Base-by-base conservation (phyloP, 2,888 invertebrate genomes). In the Amiota communis region DNA sequence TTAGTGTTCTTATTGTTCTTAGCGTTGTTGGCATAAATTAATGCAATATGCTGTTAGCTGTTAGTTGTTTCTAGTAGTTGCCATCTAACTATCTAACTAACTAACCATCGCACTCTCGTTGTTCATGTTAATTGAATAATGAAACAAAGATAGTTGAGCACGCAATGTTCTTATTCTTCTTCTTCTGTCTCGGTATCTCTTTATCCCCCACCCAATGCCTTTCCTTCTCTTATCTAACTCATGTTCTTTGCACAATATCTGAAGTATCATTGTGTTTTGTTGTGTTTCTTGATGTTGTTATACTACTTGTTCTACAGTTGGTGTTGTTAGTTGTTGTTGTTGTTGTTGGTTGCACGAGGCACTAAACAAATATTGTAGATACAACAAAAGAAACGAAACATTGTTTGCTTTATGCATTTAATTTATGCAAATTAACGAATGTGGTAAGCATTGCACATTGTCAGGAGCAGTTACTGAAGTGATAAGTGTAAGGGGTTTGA, bases 361-460 rank as follows among this genome's bases (percentile, higher is more conserved):
- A 17, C 59, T 59, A 59, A 59, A 59, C 17, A 59, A 59, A 59
- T 59, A 17, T 12, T 59, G 59, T 20, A 80, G 79, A 74, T 79
- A 73, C 36, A 64, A 17, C 69, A 51, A 53, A 36, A 61, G 46
- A 49, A 49, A n/a, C 59, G 59, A 11, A 59, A 64, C 76, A 11
- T 23, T 71, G 74, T 73, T 70, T 72, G 73, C 71, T 74, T 72
- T 78, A 75, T 77, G 77, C 78, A 78, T 82, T 77, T 82, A 82
- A 82, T 82, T 81, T 84, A 80, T 79, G 80, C 78, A 84, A 82
- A 82, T 82, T 84, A 83, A 77, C 75, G 76, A 72, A 63, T 8
- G 17, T 9, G 17, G 57, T 20, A 57, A 57, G 57, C 57, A 17
- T 57, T 57, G 15, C 57, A 10, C 10, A 57, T 15, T 11, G 8